Evolutionary conservation across 30 jellyfish, hydroid and myxozoan genomes (phyloP), one percentile per base, ranked within the genome.

Genomic region (Aurelia aurita complex sp. Pacific): DNA sequence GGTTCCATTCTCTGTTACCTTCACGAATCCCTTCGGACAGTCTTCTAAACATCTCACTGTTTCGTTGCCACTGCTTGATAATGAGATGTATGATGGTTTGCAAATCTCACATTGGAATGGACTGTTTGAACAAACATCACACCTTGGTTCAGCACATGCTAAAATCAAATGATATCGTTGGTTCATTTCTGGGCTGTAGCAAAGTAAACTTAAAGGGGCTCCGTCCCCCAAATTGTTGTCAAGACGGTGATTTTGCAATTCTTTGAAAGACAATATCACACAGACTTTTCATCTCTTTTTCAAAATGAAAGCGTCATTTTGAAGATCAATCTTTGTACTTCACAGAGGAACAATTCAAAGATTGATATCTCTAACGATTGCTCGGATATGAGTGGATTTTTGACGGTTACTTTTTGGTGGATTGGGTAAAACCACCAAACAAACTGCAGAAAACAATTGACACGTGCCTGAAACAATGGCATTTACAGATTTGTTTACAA

Each of bases 111-210:
- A 81, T 35, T 52, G 35, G 52, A 54, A 81, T 4, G 91, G 91
- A 32, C 84, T 69, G 29, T 52, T 55, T 4, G 73, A 12, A 32
- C 91, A 81, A 35, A 52, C 50, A 13, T 52, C 64, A 32, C 91
- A 81, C 53, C 84, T 81, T 53, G 83, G 73, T n/a, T 81, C 91
- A 53, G 71, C 38, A 43, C 91, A 81, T 10, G 80, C 91, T 81
- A 23, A 29, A n/a, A 68, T 15, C 1, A 40, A 19, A 4, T 68
- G 5, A 17, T 35, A 18, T 17, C 2, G 23, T 9, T 68, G 61
- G 19, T 23, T 18, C 50, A 35, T 5, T 15, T 36, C 29, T 16
- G 33, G 14, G 54, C 18, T 5, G 0, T 68, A 2, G 10, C 16
- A n/a, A 29, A 18, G 11, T 17, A 10, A 29, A 17, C 10, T 62